These are phyloP conservation scores for Polymixis lichenea DNA, from an alignment of 2,888 invertebrate genomes.

Conservation along the genomic window DNA sequence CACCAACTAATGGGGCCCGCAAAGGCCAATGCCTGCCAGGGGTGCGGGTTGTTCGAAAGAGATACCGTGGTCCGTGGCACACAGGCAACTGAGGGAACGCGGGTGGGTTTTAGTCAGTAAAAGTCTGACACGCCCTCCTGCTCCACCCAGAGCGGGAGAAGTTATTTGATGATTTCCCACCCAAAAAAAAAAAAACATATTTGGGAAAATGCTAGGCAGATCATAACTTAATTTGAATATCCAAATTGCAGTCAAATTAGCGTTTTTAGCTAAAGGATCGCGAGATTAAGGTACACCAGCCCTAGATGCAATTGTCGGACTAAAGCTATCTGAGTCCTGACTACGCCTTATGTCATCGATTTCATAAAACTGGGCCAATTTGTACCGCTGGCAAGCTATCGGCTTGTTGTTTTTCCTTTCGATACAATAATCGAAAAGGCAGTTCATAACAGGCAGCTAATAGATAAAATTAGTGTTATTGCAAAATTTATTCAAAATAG, in stretches of 20 bases:
- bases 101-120: no score
- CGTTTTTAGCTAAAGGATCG: background rate
- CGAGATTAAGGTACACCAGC: conserved; percentile 20
- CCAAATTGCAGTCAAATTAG: background rate
- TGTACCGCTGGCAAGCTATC: conserved; percentile 59
- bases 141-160: no score
- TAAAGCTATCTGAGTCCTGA: conserved; percentile 69
- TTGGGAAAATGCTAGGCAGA: no score
- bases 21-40: no score
- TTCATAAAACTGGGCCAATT: conserved; percentile 73
- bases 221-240: no score
- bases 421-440: conserved; percentile 55
- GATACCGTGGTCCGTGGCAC: no score
- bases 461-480: conserved; percentile 39
- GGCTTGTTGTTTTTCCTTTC: conserved; percentile 63
- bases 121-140: no score
- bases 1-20: no score
- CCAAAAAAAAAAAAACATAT: no score
- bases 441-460: conserved; percentile 39
- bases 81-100: no score
- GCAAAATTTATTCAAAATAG: conserved; percentile 24
- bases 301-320: conserved; percentile 54
- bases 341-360: conserved; percentile 77
- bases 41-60: no score
- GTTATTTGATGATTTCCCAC: no score